A percentile compares a stretch with the other conserved stretches of the same genome.
These are phyloP conservation scores for Chrysolina oricalcia DNA, from an alignment of 2,888 invertebrate genomes.

Conservation along the genomic window DNA sequence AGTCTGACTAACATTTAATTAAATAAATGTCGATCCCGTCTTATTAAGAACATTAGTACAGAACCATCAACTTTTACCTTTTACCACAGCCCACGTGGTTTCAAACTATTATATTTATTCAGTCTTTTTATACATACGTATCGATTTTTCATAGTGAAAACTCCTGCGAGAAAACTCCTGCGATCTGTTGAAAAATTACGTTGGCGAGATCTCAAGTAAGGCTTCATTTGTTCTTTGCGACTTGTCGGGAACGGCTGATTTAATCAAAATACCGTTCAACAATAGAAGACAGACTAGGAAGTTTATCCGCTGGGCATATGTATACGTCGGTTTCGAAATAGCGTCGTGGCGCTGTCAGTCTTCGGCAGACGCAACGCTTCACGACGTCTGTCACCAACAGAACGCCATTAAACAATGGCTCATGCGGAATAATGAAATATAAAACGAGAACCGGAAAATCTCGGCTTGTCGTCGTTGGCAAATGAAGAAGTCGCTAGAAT, in stretches of 20 bases:
- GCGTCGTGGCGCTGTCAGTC: slow-evolving; percentile 57
- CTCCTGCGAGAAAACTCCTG: neutral
- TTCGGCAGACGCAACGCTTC: slow-evolving; percentile 42
- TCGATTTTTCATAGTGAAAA: neutral
- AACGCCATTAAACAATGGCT: slow-evolving; percentile 60
- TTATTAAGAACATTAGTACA: too few species aligned
- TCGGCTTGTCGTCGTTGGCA: neutral
- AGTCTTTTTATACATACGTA: too few species aligned
- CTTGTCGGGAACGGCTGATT: neutral
- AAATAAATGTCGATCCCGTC: too few species aligned
- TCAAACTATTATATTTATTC: too few species aligned
- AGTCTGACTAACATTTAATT: too few species aligned
- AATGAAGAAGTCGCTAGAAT: slow-evolving; percentile 5
- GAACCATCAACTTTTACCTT: too few species aligned
- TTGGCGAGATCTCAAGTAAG: neutral
- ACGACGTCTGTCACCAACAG: slow-evolving; percentile 58
- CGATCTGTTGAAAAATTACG: neutral
- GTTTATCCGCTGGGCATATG: slow-evolving; percentile 37
- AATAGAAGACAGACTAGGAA: slow-evolving; percentile 32
- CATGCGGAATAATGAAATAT: slow-evolving; percentile 47
- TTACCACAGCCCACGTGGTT: too few species aligned
- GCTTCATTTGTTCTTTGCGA: neutral
- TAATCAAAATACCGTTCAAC: slow-evolving; percentile 13
- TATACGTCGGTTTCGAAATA: slow-evolving; percentile 48
- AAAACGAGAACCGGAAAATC: slow-evolving; percentile 3